A percentile compares a stretch with the other conserved stretches of the same genome.
These are phyloP conservation scores for Sparus aurata DNA, from an alignment of 2,797 vertebrate genomes.

Conservation along the genomic window DNA sequence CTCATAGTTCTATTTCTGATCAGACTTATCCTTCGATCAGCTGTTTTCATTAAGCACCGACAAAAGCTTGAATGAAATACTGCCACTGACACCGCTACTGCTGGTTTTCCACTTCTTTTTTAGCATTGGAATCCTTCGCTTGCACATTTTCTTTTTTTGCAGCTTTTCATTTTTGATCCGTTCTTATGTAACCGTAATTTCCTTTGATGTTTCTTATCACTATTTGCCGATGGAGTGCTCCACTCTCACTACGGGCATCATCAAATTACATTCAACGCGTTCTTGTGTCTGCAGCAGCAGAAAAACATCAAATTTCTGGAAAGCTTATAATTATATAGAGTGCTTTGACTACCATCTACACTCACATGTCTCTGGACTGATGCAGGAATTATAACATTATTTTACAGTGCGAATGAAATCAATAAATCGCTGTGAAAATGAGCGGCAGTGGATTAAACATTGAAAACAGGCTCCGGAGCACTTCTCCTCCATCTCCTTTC, in stretches of 20 bases:
- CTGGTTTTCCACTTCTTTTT: background rate
- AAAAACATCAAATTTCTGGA: background rate
- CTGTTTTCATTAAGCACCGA: too few relatives aligned
- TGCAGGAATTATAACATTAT: background rate
- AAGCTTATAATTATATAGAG: background rate
- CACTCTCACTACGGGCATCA: background rate
- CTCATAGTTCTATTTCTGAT: background rate
- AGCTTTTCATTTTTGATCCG: background rate
- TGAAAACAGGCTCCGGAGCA: background rate
- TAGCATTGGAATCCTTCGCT: background rate
- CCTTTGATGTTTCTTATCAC: background rate
- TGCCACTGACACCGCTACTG: background rate
- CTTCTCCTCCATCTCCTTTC: constrained; percentile 8
- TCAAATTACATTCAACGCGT: background rate
- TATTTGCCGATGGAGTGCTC: background rate
- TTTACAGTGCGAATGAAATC: background rate
- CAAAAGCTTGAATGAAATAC: background rate
- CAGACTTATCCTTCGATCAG: too few relatives aligned
- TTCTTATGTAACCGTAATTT: background rate
- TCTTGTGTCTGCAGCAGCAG: background rate
- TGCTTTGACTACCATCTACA: background rate
- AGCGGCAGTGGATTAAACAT: constrained; percentile 1
- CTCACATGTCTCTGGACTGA: background rate
- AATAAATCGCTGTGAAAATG: background rate
- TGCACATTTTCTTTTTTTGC: background rate